Evolutionary conservation across 2,888 invertebrate species (phyloP), one percentile per base, ranked within the genome.

Genomic region (Panopea generosa): DNA sequence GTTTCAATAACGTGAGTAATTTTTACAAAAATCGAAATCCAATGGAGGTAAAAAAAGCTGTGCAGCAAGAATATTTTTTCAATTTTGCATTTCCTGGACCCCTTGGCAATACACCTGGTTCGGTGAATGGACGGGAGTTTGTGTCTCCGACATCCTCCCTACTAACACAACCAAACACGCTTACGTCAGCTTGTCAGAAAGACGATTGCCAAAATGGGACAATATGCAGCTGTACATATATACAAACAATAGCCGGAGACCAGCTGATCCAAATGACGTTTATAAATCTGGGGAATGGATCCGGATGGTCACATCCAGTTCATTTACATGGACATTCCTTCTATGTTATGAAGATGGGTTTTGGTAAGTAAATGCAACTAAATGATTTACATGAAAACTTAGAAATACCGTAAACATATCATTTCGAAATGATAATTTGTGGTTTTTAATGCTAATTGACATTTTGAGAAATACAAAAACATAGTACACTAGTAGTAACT

Each of bases 241-340:
- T 63, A 9, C 63, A 45, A 1, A 33, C 60, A 2, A 53, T 73
- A 59, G 52, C 57, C 0, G n/a, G 18, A 2, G 27, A 71, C 27
- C 43, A 65, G 18, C 53, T 65, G n/a, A 29, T 85, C 20, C 87
- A 88, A 65, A 68, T 88, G 56, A 73, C 84, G 1, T 63, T 89
- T 26, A 55, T 71, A 9, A 84, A 84, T 45, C 60, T 84, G 11
- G 86, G 86, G 1, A 73, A 52, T 1, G 87, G 85, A 7, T 57
- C 65, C 2, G 85, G 84, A 0, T 83, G 75, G 67, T 84, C 87
- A 24, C 89, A 89, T 53, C 85, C 86, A 0, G 62, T 88, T 22
- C 88, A 89, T 66, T 57, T 89, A 29, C 88, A 89, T 52, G 89
- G 88, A 14, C 85, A 87, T 53, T 84, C 81, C 7, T 89, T 89